A percentile compares a stretch with the other conserved stretches of the same genome.
Conservation (phyloP, 2,797 vertebrate genomes). For the Arctocebus calabarensis region DNA sequence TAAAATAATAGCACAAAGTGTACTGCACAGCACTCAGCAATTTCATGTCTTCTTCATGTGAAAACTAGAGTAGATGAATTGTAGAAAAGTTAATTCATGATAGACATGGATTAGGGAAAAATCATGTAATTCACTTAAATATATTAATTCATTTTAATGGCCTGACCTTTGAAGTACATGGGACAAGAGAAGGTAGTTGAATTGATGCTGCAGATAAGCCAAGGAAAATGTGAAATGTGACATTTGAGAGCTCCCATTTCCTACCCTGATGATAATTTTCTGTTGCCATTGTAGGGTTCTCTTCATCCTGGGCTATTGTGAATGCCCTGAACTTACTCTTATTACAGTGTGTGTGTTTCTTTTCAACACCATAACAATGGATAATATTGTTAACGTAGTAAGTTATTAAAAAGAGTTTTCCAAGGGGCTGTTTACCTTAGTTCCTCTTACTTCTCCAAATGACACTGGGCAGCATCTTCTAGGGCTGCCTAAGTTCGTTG, state of each 20-base stretch:
- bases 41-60: background rate
- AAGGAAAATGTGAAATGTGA: background rate
- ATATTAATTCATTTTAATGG: conserved; percentile 37
- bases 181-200: conserved; percentile 30
- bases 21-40: conserved; percentile 11
- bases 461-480: background rate
- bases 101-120: conserved; percentile 49
- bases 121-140: conserved; percentile 64
- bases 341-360: conserved; percentile 18
- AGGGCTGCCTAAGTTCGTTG: background rate
- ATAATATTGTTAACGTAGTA: conserved; percentile 65
- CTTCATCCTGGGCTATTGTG: conserved; percentile 57
- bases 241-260: conserved; percentile 46
- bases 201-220: conserved; percentile 27
- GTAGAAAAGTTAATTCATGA: background rate
- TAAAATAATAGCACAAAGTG: conserved; percentile 37
- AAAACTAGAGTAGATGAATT: background rate
- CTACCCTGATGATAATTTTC: conserved; percentile 47
- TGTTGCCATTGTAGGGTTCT: conserved; percentile 56
- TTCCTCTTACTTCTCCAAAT: conserved; percentile 61
- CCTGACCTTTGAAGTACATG: conserved; percentile 57
- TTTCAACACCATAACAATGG: conserved; percentile 63
- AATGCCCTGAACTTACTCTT: conserved; percentile 71
- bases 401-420: conserved; percentile 44
- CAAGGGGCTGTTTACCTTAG: conserved; percentile 28